phyloP scores from a whole-genome alignment of 2,113 vertebrate genomes.

The Perca fluviatilis region DNA sequence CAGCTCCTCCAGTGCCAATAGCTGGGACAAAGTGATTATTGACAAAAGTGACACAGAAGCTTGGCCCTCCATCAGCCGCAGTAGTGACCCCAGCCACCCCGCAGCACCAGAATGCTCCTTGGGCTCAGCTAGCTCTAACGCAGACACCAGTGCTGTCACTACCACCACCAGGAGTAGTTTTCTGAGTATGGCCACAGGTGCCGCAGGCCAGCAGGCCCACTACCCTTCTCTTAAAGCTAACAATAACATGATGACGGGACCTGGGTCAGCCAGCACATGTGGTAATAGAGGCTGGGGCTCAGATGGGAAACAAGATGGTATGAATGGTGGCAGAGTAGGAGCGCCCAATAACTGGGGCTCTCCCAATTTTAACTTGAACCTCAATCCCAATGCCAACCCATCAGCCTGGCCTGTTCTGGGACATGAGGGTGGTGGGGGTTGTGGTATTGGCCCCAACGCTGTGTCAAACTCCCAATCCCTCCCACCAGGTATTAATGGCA shows the following conservation, averaged over 20 bases:
- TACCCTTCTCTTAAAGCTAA: slow-evolving; percentile 91
- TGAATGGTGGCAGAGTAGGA: slow-evolving; percentile 91
- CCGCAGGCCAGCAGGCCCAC: slow-evolving; percentile 92
- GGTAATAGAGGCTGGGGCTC: slow-evolving; percentile 87
- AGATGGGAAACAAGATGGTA: slow-evolving; percentile 92
- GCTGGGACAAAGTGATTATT: slow-evolving; percentile 94
- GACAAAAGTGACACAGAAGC: slow-evolving; percentile 91
- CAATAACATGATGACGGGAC: slow-evolving; percentile 86
- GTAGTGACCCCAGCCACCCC: slow-evolving; percentile 70
- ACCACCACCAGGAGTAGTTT: slow-evolving; percentile 77
- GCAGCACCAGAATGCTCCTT: slow-evolving; percentile 93
- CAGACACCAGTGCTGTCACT: slow-evolving; percentile 87
- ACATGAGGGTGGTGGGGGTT: slow-evolving; percentile 91
- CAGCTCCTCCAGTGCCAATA: slow-evolving; percentile 85
- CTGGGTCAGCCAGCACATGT: slow-evolving; percentile 83
- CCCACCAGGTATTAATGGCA: slow-evolving; percentile 91
- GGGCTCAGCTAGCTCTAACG: slow-evolving; percentile 88
- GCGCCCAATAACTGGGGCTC: slow-evolving; percentile 89
- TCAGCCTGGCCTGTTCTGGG: slow-evolving; percentile 98
- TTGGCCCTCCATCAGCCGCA: slow-evolving; percentile 90
- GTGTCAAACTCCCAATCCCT: slow-evolving; percentile 71
- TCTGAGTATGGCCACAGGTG: slow-evolving; percentile 95
- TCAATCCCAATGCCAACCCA: slow-evolving; percentile 98
- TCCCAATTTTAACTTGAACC: slow-evolving; percentile 95
- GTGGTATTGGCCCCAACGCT: slow-evolving; percentile 73